phyloP scores from a whole-genome alignment of 2,888 invertebrate species.

The Cantharis lateralis region DNA sequence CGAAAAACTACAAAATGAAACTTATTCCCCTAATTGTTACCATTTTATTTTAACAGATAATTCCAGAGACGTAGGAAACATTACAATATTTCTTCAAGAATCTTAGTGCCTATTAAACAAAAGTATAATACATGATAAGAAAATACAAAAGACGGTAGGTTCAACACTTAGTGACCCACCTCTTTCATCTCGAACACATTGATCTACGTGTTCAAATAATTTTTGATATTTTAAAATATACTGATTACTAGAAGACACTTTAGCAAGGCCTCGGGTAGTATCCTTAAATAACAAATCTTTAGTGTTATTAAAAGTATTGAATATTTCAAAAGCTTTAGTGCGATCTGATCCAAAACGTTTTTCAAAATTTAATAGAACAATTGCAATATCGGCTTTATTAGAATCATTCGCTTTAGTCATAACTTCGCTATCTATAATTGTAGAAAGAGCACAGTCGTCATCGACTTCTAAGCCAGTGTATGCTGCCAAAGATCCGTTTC shows the following conservation, averaged over 20 bases:
- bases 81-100: neutral
- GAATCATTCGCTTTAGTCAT: conserved; percentile 54
- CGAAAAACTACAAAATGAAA: too few species aligned
- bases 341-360: conserved; percentile 43
- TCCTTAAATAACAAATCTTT: conserved; percentile 65
- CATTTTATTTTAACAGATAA: too few species aligned
- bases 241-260: neutral
- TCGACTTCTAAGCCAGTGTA: conserved; percentile 60
- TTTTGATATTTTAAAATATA: conserved; percentile 62
- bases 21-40: too few species aligned
- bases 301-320: conserved; percentile 61
- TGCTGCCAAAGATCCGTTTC: conserved; percentile 62
- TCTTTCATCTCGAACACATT: conserved; percentile 40
- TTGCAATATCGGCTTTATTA: conserved; percentile 43
- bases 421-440: conserved; percentile 67
- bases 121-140: neutral
- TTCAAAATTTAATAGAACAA: conserved; percentile 46
- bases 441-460: conserved; percentile 61
- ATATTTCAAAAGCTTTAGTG: conserved; percentile 62
- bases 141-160: neutral
- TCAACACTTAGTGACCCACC: neutral
- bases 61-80: too few species aligned
- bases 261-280: conserved; percentile 23
- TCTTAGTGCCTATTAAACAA: neutral
- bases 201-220: conserved; percentile 58